Evolutionary conservation across 2,113 vertebrate species (phyloP), one percentile per base, ranked within the genome.

Genomic region (Eleginops maclovinus): DNA sequence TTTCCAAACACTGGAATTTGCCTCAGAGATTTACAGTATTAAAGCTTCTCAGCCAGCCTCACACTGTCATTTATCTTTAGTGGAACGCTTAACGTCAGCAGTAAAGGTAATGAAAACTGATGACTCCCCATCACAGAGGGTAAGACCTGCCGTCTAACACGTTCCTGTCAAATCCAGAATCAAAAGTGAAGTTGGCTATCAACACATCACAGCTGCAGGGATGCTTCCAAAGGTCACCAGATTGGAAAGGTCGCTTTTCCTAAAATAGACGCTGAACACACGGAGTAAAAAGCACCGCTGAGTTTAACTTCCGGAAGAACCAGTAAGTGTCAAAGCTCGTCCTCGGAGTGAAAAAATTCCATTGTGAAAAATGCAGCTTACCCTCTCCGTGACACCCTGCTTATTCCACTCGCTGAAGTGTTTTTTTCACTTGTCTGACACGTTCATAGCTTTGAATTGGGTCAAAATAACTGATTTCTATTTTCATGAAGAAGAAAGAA

Each of bases 221-320:
- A 72, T 28, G 46, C 50, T 82, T 28, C 43, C 44, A 66, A 85
- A 83, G 79, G 67, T 84, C 73, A 78, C 4, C 59, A 26, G 53
- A 51, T 16, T 40, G 24, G 65, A 83, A 86, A 84, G 81, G 72
- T 84, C 55, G 21, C 53, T 40, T 71, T 70, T 60, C 49, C 65
- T 21, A 46, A 9, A 82, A 88, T 65, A 72, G 49, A 62, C 46
- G 56, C 8, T 0, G 46, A 71, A 47, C 22, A 41, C 44, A 56
- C 3, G 21, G 50, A 63, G 6, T 28, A 61, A 80, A 69, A 63
- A 16, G 4, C 63, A 55, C 58, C 1, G 13, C 59, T 43, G n/a
- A 62, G 40, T 73, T 74, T 28, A 63, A 73, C 44, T 24, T 61
- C 24, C 3, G 24, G 41, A 22, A 9, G 28, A 66, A 24, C 1